A percentile compares a stretch with the other conserved stretches of the same genome.
phyloP scores from a whole-genome alignment of 2,888 invertebrate species.

The Melieria omissa region DNA sequence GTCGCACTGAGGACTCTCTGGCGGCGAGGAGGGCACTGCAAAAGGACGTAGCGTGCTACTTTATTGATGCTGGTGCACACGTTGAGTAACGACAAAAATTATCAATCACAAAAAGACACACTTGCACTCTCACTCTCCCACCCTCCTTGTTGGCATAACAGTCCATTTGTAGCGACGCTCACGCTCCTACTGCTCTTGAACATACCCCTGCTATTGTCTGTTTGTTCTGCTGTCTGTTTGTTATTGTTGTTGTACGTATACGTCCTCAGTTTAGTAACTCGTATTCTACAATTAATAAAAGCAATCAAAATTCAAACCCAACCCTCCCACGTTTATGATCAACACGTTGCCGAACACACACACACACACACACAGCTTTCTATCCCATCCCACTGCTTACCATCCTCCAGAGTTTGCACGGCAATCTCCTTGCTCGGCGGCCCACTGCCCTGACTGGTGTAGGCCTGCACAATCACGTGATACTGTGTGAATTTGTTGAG shows the following conservation, averaged over 20 bases:
- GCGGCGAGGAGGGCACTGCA: conserved; percentile 86
- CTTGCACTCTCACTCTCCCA: neutral
- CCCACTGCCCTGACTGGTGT: conserved; percentile 87
- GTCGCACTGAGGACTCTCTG: conserved; percentile 83
- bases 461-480: conserved; percentile 86
- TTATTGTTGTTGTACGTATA: conserved; percentile 7
- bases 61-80: conserved; percentile 22
- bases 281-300: conserved; percentile 55
- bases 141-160: neutral
- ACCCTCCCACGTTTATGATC: no score
- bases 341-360: no score
- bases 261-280: conserved; percentile 24
- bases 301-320: conserved; percentile 48
- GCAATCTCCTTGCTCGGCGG: conserved; percentile 84
- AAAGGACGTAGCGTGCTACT: conserved; percentile 9
- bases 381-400: conserved; percentile 66
- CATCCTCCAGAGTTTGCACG: conserved; percentile 85
- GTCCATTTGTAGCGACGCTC: no score
- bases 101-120: neutral
- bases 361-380: no score
- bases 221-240: neutral
- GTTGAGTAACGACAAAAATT: neutral
- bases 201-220: neutral
- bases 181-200: no score
- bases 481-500: conserved; percentile 84